Evolutionary conservation across 2,797 vertebrate species (phyloP).

Genomic region (Nannoperca australis): DNA sequence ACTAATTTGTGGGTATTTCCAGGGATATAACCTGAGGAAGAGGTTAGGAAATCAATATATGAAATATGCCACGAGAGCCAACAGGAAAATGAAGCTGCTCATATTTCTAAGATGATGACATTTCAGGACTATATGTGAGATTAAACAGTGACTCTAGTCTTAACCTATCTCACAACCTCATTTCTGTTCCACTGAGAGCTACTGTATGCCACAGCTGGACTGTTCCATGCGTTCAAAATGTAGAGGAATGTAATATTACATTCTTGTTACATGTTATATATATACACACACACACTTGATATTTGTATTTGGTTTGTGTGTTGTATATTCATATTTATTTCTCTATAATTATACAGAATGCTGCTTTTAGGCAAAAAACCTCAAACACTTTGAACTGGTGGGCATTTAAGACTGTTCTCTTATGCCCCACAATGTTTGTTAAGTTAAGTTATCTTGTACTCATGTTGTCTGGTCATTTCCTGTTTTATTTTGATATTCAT

Average conservation of each 20-base stretch:
- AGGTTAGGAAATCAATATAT: constrained; percentile 49
- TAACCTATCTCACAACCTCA: neutral
- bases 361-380: neutral
- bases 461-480: no score
- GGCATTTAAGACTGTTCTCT: neutral
- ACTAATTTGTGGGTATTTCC: constrained; percentile 29
- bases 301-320: neutral
- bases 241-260: neutral
- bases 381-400: neutral
- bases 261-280: no score
- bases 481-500: no score
- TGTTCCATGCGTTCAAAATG: neutral
- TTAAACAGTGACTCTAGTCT: constrained; percentile 8
- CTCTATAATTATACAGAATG: no score
- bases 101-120: constrained; percentile 39
- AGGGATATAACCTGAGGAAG: constrained; percentile 17
- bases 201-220: neutral
- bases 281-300: no score
- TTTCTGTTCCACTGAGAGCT: neutral
- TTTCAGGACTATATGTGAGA: constrained; percentile 25
- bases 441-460: no score
- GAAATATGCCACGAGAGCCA: constrained; percentile 34
- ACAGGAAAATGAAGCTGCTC: constrained; percentile 20
- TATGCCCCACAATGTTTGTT: no score
- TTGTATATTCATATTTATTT: neutral